Evolutionary conservation across 2,888 invertebrate genomes (phyloP).

Genomic region (Mythimna impura): DNA sequence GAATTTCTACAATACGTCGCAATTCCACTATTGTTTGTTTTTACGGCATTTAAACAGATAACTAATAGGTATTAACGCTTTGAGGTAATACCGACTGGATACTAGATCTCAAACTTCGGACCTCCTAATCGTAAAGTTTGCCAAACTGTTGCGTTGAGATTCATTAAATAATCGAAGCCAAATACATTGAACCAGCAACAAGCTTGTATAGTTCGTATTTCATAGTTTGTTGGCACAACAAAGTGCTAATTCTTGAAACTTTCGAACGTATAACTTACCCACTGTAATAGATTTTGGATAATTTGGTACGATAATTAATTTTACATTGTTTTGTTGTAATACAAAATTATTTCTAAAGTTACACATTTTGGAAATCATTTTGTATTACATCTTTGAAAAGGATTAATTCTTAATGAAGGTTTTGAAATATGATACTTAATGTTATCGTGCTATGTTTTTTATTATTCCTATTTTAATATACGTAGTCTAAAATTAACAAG

Average conservation of each 20-base stretch:
- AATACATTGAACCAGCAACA: slow-evolving; percentile 47
- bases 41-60: slow-evolving; percentile 20
- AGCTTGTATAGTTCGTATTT: slow-evolving; percentile 41
- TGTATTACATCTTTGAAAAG: slow-evolving; percentile 7
- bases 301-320: slow-evolving; percentile 1
- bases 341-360: too few relatives aligned
- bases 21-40: slow-evolving; percentile 21
- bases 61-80: slow-evolving; percentile 4
- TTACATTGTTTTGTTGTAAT: background rate
- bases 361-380: slow-evolving; percentile 2
- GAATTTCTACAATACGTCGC: slow-evolving; percentile 22
- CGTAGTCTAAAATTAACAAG: background rate
- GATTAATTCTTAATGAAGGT: background rate
- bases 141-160: slow-evolving; percentile 48
- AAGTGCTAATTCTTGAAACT: slow-evolving; percentile 43
- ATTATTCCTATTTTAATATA: background rate
- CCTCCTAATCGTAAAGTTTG: slow-evolving; percentile 36
- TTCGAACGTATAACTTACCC: background rate
- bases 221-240: slow-evolving; percentile 48
- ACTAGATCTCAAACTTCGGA: slow-evolving; percentile 41
- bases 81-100: slow-evolving; percentile 26
- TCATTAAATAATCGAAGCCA: slow-evolving; percentile 44
- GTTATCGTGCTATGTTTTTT: background rate
- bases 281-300: slow-evolving; percentile 6
- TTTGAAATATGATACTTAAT: background rate